A percentile compares a stretch with the other conserved stretches of the same genome.
Conservation (phyloP, 2,888 invertebrate species). For the Salpingus planirostris region DNA sequence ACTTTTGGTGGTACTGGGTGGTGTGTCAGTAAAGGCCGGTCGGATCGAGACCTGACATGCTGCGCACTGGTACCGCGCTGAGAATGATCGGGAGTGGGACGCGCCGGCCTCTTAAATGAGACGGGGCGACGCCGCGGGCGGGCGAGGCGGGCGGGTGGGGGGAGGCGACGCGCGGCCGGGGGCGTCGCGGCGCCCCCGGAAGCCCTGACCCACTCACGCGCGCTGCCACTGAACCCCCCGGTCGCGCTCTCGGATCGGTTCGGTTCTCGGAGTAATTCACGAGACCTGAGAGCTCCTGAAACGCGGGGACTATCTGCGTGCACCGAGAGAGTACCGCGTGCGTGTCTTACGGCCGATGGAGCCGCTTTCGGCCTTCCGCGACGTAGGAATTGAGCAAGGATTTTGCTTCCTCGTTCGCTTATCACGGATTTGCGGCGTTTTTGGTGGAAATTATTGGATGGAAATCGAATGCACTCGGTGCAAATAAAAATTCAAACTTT, state of each 20-base stretch:
- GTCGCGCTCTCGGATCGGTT: no score
- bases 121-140: conserved; percentile 13
- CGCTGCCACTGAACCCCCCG: conserved; percentile 37
- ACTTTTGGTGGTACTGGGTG: no score
- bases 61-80: conserved; percentile 18
- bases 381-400: no score
- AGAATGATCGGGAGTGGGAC: conserved; percentile 28
- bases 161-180: conserved; percentile 18
- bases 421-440: no score
- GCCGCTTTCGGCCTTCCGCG: no score
- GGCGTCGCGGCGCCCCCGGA: conserved; percentile 32
- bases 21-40: conserved; percentile 33
- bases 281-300: conserved; percentile 1
- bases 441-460: no score
- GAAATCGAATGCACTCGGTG: no score
- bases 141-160: conserved; percentile 24
- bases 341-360: no score
- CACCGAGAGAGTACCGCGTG: no score
- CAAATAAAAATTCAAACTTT: no score
- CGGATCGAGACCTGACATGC: conserved; percentile 38
- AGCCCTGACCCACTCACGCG: conserved; percentile 42
- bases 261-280: no score
- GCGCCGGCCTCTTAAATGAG: conserved; percentile 31
- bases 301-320: background rate
- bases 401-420: no score